These are phyloP conservation scores for Coptodon bakossiorum DNA, from an alignment of 2,113 vertebrate genomes.

Conservation along the genomic window DNA sequence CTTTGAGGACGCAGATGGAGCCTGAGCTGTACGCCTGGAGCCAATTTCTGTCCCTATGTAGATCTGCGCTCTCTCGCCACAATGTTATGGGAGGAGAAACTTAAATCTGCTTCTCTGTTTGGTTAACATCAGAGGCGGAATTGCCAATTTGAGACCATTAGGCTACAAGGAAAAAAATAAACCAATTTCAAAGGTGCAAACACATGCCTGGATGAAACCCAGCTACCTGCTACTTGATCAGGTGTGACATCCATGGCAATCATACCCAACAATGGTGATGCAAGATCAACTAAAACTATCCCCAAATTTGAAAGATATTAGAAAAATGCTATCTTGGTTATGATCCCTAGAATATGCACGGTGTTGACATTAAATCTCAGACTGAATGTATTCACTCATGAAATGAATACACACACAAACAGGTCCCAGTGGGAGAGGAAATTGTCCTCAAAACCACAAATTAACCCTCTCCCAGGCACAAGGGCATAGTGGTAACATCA, in stretches of 20 bases:
- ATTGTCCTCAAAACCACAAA: conserved; percentile 60
- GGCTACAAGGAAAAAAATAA: conserved; percentile 39
- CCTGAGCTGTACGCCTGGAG: conserved; percentile 37
- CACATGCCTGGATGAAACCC: background rate
- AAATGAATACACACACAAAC: conserved; percentile 12
- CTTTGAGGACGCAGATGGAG: conserved; percentile 65
- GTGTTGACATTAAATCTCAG: background rate
- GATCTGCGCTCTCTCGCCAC: conserved; percentile 35
- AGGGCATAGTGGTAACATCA: conserved; percentile 5
- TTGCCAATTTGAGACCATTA: conserved; percentile 26
- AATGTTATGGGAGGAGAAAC: conserved; percentile 53
- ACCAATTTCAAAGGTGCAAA: background rate
- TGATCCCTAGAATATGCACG: background rate
- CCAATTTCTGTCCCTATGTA: conserved; percentile 50
- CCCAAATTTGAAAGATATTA: background rate
- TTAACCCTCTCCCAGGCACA: conserved; percentile 17
- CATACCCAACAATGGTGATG: background rate
- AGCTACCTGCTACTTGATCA: background rate
- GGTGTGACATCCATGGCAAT: background rate
- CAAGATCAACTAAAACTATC: background rate
- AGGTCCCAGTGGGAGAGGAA: conserved; percentile 31
- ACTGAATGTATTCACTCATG: conserved; percentile 16
- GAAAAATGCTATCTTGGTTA: background rate
- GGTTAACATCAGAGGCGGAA: conserved; percentile 31
- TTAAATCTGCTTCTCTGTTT: conserved; percentile 41